phyloP scores from a whole-genome alignment of 2,113 vertebrate genomes.

The Hoplias malabaricus region DNA sequence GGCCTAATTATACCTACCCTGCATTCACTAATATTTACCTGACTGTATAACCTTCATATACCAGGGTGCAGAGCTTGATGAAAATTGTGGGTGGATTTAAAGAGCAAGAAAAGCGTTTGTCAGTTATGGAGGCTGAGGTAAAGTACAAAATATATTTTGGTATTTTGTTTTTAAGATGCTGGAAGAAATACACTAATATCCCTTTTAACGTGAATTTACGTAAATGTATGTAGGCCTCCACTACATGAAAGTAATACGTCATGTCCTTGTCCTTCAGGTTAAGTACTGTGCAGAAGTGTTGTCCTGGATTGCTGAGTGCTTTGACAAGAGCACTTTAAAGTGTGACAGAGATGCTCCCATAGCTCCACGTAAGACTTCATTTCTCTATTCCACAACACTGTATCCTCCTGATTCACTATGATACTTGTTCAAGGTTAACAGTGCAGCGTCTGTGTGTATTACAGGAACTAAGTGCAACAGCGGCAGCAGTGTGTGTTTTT shows the following conservation, averaged over 20 bases:
- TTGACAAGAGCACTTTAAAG: constrained; percentile 74
- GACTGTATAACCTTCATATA: neutral
- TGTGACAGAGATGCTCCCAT: constrained; percentile 68
- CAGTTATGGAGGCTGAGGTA: constrained; percentile 82
- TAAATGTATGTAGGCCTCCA: no score
- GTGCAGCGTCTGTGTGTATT: constrained; percentile 44
- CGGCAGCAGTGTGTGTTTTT: constrained; percentile 14
- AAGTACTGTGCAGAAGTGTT: constrained; percentile 79
- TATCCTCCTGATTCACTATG: neutral
- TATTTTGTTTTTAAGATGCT: no score
- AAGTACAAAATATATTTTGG: constrained; percentile 64
- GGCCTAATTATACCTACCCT: no score
- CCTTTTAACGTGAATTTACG: no score
- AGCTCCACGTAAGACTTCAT: constrained; percentile 66
- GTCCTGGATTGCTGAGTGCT: constrained; percentile 82
- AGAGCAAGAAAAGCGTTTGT: constrained; percentile 83
- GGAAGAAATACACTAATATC: no score
- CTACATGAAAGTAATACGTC: neutral
- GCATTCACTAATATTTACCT: neutral
- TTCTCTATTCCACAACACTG: neutral
- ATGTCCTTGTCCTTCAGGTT: constrained; percentile 67
- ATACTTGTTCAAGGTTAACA: neutral
- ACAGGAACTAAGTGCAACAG: constrained; percentile 44
- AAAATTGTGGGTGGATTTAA: constrained; percentile 79
- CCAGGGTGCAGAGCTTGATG: constrained; percentile 82